A percentile compares a stretch with the other conserved stretches of the same genome.
Evolutionary conservation across 2,888 invertebrate genomes (phyloP).

Genomic region (Drosophila paranaensis): DNA sequence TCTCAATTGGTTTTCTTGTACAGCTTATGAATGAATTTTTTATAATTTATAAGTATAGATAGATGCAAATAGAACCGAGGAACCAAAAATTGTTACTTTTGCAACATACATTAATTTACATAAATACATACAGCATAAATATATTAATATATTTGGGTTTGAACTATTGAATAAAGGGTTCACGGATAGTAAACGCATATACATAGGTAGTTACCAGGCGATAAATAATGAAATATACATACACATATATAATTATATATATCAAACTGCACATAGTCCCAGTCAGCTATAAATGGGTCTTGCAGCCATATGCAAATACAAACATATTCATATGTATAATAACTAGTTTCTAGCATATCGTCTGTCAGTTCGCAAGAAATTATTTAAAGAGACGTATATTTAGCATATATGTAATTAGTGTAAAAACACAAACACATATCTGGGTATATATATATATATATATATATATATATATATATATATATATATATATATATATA

Average conservation of each 20-base stretch:
- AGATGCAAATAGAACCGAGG: constrained; percentile 50
- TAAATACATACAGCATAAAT: constrained; percentile 29
- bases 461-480: no score
- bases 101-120: background rate
- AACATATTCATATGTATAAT: background rate
- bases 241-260: background rate
- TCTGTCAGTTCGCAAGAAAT: constrained; percentile 13
- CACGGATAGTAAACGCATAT: constrained; percentile 20
- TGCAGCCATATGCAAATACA: background rate
- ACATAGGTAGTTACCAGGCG: background rate
- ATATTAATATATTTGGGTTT: constrained; percentile 29
- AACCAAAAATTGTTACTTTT: constrained; percentile 50
- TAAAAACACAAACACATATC: background rate
- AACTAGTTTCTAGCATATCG: background rate
- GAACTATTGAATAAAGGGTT: constrained; percentile 46
- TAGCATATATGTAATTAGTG: constrained; percentile 17
- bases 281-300: background rate
- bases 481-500: background rate
- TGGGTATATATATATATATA: constrained; percentile 6
- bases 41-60: constrained; percentile 34
- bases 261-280: constrained; percentile 56
- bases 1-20: background rate
- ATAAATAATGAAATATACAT: background rate
- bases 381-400: constrained; percentile 22
- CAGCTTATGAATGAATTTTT: constrained; percentile 27